Evolutionary conservation across 2,113 vertebrate species (phyloP).

Genomic region (Galemys pyrenaicus): DNA sequence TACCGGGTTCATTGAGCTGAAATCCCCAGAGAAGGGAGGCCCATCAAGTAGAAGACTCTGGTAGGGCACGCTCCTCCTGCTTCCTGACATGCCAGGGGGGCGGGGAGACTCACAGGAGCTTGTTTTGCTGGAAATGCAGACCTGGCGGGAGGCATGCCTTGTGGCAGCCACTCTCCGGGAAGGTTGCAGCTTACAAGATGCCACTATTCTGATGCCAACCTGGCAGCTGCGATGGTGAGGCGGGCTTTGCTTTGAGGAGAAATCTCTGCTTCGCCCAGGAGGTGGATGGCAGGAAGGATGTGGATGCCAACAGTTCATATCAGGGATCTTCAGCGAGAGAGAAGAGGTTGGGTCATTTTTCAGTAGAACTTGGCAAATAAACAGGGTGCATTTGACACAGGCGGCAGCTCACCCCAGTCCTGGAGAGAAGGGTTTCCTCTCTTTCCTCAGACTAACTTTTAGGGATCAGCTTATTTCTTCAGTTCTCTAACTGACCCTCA

Average conservation of each 20-base stretch:
- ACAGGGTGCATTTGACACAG: constrained; percentile 4
- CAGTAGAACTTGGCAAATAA: constrained; percentile 49
- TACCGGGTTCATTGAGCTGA: neutral
- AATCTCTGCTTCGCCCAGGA: constrained; percentile 77
- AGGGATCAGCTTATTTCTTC: neutral
- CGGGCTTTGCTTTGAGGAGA: constrained; percentile 62
- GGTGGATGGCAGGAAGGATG: constrained; percentile 84
- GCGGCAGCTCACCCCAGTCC: neutral
- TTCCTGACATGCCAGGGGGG: constrained; percentile 47
- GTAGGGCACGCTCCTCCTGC: constrained; percentile 34
- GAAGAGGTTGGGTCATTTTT: constrained; percentile 56
- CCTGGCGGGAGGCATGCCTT: neutral
- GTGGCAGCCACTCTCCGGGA: neutral
- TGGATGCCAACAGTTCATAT: constrained; percentile 72
- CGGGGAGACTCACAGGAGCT: neutral
- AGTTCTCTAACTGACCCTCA: neutral
- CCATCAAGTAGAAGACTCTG: neutral
- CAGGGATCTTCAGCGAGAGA: constrained; percentile 79
- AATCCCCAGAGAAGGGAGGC: neutral
- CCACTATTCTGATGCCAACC: constrained; percentile 67
- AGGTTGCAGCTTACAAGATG: constrained; percentile 43
- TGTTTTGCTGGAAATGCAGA: constrained; percentile 56
- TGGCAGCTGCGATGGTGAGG: constrained; percentile 48
- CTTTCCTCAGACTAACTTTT: neutral
- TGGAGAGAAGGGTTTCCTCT: constrained; percentile 12